Base-by-base conservation (phyloP, 2,888 invertebrate genomes). In the Iphiclides podalirius region DNA sequence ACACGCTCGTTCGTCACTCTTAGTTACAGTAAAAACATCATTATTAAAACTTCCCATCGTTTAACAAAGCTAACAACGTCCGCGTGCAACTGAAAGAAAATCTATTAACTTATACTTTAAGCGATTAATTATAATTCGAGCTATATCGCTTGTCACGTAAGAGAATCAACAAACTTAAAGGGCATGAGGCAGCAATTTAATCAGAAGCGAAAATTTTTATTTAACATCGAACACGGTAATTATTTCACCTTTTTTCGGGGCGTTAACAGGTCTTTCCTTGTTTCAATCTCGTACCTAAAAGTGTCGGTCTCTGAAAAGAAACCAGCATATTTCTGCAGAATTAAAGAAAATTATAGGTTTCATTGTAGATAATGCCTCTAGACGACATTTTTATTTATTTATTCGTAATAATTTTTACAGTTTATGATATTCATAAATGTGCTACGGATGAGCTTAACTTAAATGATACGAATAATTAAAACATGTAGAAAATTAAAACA, bases 241-340 rank as follows among this genome's bases (percentile, higher is more conserved):
- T 48, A 48, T 43, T 48, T 48, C 36, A 47, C 36, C 31, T 48
- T 42, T 26, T 42, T 37, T 48, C 37, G 33, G 23, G 14, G 9
- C 31, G 33, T 33, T 48, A 43, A 42, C 42, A 38, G 28, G 48
- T 15, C 33, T 42, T 48, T 48, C 12, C 48, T 37, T 48, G 20
- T 48, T 38, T 48, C 42, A 48, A 39, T 39, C 33, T 20, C 4
- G 31, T 16, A 38, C 15, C 37, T 28, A 20, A 35, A 16, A 20
- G 17, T 17, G 34, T 16, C 11, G 47, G 16, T 20, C 28, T 12
- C 20, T 33, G 28, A 8, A 35, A 38, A 38, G 33, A 23, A 39
- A 39, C 17, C n/a, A 37, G 45, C 14, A 28, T 28, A 26, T 31
- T 20, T 45, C 26, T 17, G 23, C 31, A 12, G 15, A 11, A 26